These are phyloP conservation scores for Ochotona curzoniae DNA, from an alignment of 2,113 vertebrate genomes.

Conservation along the genomic window DNA sequence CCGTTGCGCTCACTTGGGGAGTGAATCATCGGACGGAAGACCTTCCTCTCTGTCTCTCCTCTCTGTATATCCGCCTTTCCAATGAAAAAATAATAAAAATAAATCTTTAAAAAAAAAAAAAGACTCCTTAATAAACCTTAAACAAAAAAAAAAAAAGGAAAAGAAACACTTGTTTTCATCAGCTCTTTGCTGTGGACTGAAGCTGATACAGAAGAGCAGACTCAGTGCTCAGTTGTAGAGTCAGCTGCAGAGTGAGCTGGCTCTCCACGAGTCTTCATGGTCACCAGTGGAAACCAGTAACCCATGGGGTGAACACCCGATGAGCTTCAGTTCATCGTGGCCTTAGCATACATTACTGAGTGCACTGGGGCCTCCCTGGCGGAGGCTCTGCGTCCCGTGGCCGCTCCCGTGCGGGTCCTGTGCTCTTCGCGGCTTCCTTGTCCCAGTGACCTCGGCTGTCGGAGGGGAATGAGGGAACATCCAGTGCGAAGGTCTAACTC, in stretches of 20 bases:
- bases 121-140: too few species aligned
- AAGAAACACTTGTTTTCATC: not conserved
- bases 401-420: not conserved
- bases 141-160: too few species aligned
- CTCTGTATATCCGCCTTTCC: too few species aligned
- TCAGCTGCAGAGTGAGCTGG: constrained; percentile 23
- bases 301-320: not conserved
- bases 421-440: not conserved
- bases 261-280: too few species aligned
- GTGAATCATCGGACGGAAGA: too few species aligned
- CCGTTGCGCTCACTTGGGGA: too few species aligned
- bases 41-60: too few species aligned
- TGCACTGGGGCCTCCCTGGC: not conserved
- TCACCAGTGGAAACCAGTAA: too few species aligned
- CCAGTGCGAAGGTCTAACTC: not conserved
- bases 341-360: not conserved
- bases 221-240: not conserved
- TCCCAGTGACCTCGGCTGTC: not conserved
- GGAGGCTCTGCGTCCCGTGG: too few species aligned
- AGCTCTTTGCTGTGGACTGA: not conserved
- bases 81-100: too few species aligned
- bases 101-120: too few species aligned
- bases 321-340: not conserved
- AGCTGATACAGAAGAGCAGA: not conserved
- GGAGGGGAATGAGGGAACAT: not conserved